These are phyloP conservation scores for Drosophila dives DNA, from an alignment of 2,888 invertebrate species.

Conservation along the genomic window DNA sequence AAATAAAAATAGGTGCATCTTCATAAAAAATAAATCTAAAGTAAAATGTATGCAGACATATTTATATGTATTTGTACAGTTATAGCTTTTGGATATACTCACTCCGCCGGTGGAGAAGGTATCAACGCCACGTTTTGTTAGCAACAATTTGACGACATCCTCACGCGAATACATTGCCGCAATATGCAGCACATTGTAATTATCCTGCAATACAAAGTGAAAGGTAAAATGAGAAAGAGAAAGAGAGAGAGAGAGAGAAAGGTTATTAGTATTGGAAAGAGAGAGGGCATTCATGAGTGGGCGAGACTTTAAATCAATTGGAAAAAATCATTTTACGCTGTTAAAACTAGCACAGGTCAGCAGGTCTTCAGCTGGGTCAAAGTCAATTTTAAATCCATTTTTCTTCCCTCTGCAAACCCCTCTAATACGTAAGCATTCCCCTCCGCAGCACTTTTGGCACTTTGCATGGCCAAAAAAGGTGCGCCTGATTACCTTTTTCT, in stretches of 20 bases:
- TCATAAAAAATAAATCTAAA: no score
- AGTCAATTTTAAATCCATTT: conserved; percentile 53
- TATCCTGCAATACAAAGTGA: conserved; percentile 89
- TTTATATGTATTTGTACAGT: no score
- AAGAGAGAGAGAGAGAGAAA: background rate
- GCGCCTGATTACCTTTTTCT: conserved; percentile 68
- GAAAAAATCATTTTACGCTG: conserved; percentile 45
- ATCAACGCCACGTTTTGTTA: conserved; percentile 95
- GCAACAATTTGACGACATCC: conserved; percentile 95
- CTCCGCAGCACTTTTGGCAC: conserved; percentile 14
- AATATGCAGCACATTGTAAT: conserved; percentile 97
- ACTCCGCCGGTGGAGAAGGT: conserved; percentile 97
- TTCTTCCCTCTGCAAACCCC: background rate
- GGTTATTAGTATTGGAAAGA: background rate
- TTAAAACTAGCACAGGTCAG: conserved; percentile 48
- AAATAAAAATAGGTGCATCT: no score
- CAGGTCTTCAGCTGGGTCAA: conserved; percentile 72
- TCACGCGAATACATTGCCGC: conserved; percentile 97
- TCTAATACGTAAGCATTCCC: background rate
- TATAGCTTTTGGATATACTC: conserved; percentile 85
- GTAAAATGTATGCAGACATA: no score
- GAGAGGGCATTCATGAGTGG: conserved; percentile 8
- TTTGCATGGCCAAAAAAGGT: conserved; percentile 67
- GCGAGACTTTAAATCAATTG: conserved; percentile 63
- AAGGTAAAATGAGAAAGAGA: background rate